Base-by-base conservation (phyloP, 2,888 invertebrate genomes). In the Germaria angustata region DNA sequence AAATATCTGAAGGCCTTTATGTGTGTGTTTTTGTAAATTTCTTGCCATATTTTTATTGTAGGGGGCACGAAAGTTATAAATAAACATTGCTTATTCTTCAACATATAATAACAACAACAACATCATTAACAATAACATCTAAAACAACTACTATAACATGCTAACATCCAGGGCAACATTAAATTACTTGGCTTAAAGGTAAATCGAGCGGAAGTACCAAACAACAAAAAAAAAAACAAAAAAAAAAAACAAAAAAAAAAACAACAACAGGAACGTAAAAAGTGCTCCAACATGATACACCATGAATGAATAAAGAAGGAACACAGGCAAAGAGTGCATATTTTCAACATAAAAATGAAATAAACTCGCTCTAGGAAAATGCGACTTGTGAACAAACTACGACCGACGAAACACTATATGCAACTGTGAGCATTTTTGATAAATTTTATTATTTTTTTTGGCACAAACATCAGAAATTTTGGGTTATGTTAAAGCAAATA, bases 111-210 rank as follows among this genome's bases (percentile, higher is more conserved):
- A 32, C 7, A 39, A 41, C 2, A 28, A n/a, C 13, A 17, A 20
- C 22, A 41, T 17, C 32, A 59, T 11, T 8, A 17, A 32, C 22
- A 32, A 24, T 39, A 41, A 59, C 28, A 41, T 57, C 75, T 17
- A 36, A 41, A 36, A 36, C 49, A 36, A 51, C 51, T 46, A 57
- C 57, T 36, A 24, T 44, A 46, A 66, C 73, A 68, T 81, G 87
- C 87, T 86, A 87, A 88, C 86, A 89, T 89, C 87, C 89, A 89
- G 89, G 87, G 88, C 87, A 87, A 87, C 89, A 88, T 88, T 88
- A 89, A 89, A 89, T 89, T 89, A 84, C 77, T 80, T 84, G 82
- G 84, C 85, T 84, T 76, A 78, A 84, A 85, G 84, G 81, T 85
- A 85, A 85, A 85, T 85, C 84, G 84, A 85, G 84, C 84, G 85